A percentile compares a stretch with the other conserved stretches of the same genome.
phyloP scores from a whole-genome alignment of 2,113 vertebrate species.

The Hypanus sabinus region DNA sequence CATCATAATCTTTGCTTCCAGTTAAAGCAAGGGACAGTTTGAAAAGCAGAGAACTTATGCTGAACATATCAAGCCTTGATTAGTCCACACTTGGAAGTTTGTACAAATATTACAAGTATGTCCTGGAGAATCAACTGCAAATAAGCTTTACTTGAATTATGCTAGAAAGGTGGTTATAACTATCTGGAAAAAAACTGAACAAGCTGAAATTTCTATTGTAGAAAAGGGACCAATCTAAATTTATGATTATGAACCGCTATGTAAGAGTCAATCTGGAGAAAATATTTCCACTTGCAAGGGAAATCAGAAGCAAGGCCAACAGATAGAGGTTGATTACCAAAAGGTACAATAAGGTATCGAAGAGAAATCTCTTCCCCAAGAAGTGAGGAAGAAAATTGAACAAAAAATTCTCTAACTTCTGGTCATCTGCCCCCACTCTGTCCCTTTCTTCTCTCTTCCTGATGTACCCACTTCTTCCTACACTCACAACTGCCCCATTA shows the following conservation, averaged over 20 bases:
- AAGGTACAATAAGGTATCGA: background rate
- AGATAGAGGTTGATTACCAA: too few relatives aligned
- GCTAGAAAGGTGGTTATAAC: background rate
- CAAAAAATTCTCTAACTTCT: too few relatives aligned
- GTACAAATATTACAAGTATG: background rate
- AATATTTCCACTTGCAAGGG: too few relatives aligned
- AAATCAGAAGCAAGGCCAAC: too few relatives aligned
- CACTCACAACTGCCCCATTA: too few relatives aligned
- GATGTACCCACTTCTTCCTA: too few relatives aligned
- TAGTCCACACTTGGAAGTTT: background rate
- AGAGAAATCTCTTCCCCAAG: background rate
- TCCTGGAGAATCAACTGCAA: background rate
- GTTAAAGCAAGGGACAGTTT: background rate
- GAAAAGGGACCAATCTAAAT: background rate
- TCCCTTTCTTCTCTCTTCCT: too few relatives aligned
- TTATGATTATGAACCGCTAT: background rate
- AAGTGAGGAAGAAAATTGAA: background rate
- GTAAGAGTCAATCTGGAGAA: background rate
- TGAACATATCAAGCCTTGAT: background rate
- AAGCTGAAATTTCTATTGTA: background rate
- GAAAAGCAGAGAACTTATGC: background rate
- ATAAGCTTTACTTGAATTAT: background rate
- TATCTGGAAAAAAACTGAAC: background rate
- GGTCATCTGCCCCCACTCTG: too few relatives aligned
- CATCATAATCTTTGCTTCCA: background rate